phyloP scores from a whole-genome alignment of 2,888 invertebrate species.

The Parnassius orleans region DNA sequence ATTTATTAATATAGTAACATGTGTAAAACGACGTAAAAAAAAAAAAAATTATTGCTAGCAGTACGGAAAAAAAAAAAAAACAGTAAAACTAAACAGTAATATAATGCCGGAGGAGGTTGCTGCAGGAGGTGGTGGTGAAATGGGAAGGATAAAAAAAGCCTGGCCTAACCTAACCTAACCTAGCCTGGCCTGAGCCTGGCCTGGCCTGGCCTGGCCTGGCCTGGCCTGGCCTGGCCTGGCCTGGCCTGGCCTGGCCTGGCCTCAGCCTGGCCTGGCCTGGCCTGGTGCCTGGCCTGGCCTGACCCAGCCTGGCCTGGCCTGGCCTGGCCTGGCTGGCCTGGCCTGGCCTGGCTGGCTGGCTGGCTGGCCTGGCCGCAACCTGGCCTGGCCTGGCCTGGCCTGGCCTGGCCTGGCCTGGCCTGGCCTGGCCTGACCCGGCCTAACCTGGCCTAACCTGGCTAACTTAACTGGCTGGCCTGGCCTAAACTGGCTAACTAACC shows the following conservation, averaged over 20 bases:
- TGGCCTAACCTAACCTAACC: constrained; percentile 2
- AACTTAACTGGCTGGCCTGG: too few relatives aligned
- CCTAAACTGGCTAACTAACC: too few relatives aligned
- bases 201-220: background rate
- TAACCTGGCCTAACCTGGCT: background rate
- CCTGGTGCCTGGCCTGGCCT: too few relatives aligned
- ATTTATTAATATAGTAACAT: too few relatives aligned
- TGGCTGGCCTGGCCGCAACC: too few relatives aligned
- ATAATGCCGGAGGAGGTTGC: too few relatives aligned
- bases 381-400: background rate
- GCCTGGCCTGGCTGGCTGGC: background rate
- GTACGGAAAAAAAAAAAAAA: too few relatives aligned
- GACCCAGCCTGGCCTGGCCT: background rate
- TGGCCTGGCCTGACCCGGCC: background rate
- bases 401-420: background rate
- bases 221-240: background rate
- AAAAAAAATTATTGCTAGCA: too few relatives aligned
- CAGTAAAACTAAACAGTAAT: too few relatives aligned
- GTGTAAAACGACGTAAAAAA: too few relatives aligned
- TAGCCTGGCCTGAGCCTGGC: background rate
- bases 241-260: background rate
- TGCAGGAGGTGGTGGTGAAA: too few relatives aligned
- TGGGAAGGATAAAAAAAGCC: too few relatives aligned
- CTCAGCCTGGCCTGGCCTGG: background rate
- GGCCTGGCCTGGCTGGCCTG: background rate